Evolutionary conservation across 2,113 vertebrate species (phyloP).

Genomic region (Hyperopisus bebe): DNA sequence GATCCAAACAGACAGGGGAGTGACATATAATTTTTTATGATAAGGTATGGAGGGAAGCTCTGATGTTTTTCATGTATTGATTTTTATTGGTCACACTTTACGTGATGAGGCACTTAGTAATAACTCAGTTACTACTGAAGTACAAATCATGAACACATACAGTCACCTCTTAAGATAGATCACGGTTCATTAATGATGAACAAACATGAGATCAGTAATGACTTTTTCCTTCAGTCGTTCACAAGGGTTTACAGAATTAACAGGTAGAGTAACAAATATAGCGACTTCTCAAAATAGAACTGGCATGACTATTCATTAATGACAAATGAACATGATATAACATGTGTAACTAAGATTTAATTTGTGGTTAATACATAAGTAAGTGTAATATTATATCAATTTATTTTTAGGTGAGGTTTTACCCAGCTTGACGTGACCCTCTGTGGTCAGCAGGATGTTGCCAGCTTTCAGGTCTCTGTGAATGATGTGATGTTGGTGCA

Average conservation of each 20-base stretch:
- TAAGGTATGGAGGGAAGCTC: neutral
- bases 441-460: slow-evolving; percentile 57
- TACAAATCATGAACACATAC: neutral
- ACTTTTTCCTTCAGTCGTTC: neutral
- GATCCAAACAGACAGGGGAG: neutral
- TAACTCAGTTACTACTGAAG: neutral
- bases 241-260: neutral
- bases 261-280: neutral
- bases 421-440: slow-evolving; percentile 59
- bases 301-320: neutral
- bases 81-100: neutral
- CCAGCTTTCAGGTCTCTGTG: slow-evolving; percentile 63
- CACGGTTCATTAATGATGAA: neutral
- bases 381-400: neutral
- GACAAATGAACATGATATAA: neutral
- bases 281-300: neutral
- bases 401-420: slow-evolving; percentile 3
- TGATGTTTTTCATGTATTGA: neutral
- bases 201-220: neutral
- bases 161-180: neutral
- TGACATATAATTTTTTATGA: neutral
- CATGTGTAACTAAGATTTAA: neutral
- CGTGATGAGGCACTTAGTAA: neutral
- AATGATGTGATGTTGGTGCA: slow-evolving; percentile 56
- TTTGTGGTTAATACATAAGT: neutral